Base-by-base conservation (phyloP, 2,113 vertebrate genomes). In the Centropus unirufus region DNA sequence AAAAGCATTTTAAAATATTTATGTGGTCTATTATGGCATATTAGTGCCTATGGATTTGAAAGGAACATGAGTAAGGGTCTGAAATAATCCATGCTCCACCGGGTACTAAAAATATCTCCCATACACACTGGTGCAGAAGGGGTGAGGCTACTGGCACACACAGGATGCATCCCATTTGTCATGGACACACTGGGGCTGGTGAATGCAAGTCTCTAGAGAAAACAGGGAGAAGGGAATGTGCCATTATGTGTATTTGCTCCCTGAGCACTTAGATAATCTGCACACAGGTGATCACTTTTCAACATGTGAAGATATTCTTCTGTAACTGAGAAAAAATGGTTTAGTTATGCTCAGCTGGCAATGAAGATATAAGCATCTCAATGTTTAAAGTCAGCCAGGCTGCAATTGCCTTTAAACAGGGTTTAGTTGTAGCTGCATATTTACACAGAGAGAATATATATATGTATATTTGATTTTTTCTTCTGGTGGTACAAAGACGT, bases 151-250 rank as follows among this genome's bases (percentile, higher is more conserved):
- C 61, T 61, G 26, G 13, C 30, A 34, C 4, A 6, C 1, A 1
- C 27, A 29, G 57, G 9, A 17, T 55, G 13, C 18, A n/a, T 59
- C 34, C 44, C 14, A 0, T 42, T 22, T 4, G 4, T 14, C 64
- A 14, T 0, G 0, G 26, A 13, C 39, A 22, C 2, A 0, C 2
- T 21, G n/a, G 26, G 55, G 29, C 23, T 51, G 29, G n/a, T 16
- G 20, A 14, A 16, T 6, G 11, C 26, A 47, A 74, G 51, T 46
- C 15, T 74, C 12, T 12, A 17, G 20, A 23, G 47, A 46, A n/a
- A 73, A 5, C 14, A 8, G 47, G 22, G 36, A 76, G 22, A 21
- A 39, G 13, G 26, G 51, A 51, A 52, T 21, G 10, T 62, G 54
- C 54, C 1, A 0, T 8, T 67, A 5, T 52, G 44, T 52, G 13